Evolutionary conservation across 1,140 invertebrate species (phyloP).

Genomic region (Melipona quadrifasciata): DNA sequence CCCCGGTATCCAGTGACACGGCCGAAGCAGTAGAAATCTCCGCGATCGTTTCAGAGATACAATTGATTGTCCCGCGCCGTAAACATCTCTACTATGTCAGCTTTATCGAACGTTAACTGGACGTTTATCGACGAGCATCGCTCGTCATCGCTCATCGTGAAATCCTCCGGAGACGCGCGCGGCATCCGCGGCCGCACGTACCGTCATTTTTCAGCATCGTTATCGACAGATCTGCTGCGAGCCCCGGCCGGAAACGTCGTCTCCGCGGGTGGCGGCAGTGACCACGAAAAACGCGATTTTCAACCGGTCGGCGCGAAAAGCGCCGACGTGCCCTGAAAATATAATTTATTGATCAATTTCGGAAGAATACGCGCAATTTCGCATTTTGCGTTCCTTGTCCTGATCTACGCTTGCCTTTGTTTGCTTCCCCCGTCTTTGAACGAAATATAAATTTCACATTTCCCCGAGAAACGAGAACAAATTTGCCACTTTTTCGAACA

Average conservation of each 20-base stretch:
- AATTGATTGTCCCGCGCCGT: slow-evolving; percentile 36
- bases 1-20: not conserved
- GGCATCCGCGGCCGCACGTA: slow-evolving; percentile 51
- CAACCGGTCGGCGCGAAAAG: not conserved
- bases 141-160: slow-evolving; percentile 59
- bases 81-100: slow-evolving; percentile 54
- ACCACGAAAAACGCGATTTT: not conserved
- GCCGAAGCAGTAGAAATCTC: not conserved
- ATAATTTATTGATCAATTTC: not conserved
- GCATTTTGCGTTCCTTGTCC: no score
- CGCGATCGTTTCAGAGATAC: slow-evolving; percentile 26
- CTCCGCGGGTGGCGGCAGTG: slow-evolving; percentile 19
- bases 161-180: slow-evolving; percentile 52
- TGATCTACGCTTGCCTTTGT: no score
- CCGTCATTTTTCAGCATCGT: slow-evolving; percentile 62
- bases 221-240: slow-evolving; percentile 55
- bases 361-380: no score
- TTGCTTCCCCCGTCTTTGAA: no score
- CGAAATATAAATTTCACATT: no score
- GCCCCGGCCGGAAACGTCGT: slow-evolving; percentile 45
- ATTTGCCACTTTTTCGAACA: no score
- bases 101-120: slow-evolving; percentile 50
- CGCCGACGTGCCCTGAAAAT: not conserved
- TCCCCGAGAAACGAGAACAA: no score
- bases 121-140: slow-evolving; percentile 55